Conservation (phyloP, 2,797 vertebrate species). For the Phalanger gymnotis region DNA sequence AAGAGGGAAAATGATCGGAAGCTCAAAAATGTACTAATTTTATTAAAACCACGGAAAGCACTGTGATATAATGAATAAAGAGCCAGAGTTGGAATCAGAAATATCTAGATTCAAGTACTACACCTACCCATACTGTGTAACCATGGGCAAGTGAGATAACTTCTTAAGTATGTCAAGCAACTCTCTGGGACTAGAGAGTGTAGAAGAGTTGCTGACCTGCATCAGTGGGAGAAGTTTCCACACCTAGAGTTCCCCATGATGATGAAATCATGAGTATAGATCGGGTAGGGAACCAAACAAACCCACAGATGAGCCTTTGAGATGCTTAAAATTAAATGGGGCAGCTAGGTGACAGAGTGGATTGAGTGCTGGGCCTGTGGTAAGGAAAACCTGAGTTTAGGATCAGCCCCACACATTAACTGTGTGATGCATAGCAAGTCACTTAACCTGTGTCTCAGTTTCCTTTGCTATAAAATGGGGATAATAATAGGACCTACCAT, state of each 20-base stretch:
- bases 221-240: background rate
- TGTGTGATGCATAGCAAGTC: background rate
- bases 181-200: background rate
- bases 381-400: background rate
- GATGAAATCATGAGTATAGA: background rate
- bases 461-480: background rate
- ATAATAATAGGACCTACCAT: background rate
- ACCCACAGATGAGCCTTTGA: background rate
- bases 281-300: background rate
- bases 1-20: background rate
- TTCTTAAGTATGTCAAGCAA: background rate
- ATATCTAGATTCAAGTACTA: background rate
- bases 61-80: background rate
- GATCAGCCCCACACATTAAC: background rate
- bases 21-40: background rate
- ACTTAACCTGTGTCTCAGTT: background rate
- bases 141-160: background rate
- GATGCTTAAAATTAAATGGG: background rate
- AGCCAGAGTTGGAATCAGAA: background rate
- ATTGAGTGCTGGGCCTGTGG: background rate
- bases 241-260: background rate
- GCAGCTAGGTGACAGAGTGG: background rate
- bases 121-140: background rate
- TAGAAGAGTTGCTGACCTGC: rapidly evolving
- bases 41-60: background rate